Percentiles rank a stretch among this genome's conserved stretches.
Evolutionary conservation across 2,113 vertebrate genomes (phyloP).

Genomic region (Platichthys flesus): DNA sequence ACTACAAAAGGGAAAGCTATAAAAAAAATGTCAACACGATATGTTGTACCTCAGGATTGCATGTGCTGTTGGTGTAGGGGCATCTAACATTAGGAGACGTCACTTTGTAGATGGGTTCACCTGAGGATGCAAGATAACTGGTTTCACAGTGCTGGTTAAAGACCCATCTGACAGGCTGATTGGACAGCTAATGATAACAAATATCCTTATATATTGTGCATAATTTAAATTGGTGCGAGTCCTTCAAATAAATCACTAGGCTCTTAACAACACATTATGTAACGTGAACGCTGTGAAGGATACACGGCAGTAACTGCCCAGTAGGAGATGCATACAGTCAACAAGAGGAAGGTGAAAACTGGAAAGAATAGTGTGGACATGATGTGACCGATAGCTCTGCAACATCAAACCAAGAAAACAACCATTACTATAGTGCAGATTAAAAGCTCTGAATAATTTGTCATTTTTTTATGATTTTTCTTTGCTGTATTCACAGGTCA

Average conservation of each 20-base stretch:
- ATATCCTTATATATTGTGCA: not conserved
- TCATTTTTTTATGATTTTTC: too few species aligned
- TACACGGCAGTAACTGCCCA: constrained; percentile 91
- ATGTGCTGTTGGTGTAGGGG: constrained; percentile 86
- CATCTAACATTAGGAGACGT: constrained; percentile 83
- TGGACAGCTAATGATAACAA: not conserved
- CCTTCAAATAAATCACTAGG: not conserved
- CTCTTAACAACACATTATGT: not conserved
- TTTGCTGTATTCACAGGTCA: constrained; percentile 18
- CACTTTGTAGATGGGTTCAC: constrained; percentile 89
- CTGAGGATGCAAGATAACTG: constrained; percentile 91
- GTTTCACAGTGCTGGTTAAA: constrained; percentile 26
- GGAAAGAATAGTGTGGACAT: constrained; percentile 90
- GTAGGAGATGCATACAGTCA: constrained; percentile 89
- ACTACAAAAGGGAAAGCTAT: not conserved
- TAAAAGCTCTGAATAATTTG: too few species aligned
- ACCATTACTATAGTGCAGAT: not conserved
- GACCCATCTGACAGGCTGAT: not conserved
- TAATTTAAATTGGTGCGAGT: not conserved
- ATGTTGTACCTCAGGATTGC: constrained; percentile 85
- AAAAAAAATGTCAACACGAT: accelerated
- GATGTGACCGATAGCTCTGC: constrained; percentile 89
- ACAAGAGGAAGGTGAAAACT: constrained; percentile 89
- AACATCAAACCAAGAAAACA: not conserved
- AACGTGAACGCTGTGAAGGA: constrained; percentile 78